Base-by-base conservation (phyloP, 2,888 invertebrate species). In the Melikaiella ostensackeni region DNA sequence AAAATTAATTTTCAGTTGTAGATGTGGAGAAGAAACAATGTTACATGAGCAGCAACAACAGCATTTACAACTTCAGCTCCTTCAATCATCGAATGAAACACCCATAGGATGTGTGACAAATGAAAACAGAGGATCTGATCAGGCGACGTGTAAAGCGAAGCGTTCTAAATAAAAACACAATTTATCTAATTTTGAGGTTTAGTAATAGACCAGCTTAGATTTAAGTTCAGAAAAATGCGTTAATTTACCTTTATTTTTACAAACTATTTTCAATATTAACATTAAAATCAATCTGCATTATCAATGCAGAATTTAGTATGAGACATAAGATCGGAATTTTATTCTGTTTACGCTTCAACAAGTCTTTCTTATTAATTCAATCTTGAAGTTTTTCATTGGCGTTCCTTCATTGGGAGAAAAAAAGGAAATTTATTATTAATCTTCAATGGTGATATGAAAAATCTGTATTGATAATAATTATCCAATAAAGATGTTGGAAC, bases 141-240 rank as follows among this genome's bases (percentile, higher is more conserved):
- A 70, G 33, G 70, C 30, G 50, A 55, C 50, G 50, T 70, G 70
- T 50, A 70, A 70, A 70, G 70, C 70, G 50, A 70, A 50, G 50
- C 27, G 70, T 46, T 70, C 30, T 50, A 50, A 70, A 19, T 70
- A 70, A 46, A 13, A 70, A 30, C n/a, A 64, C n/a, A 64, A 50
- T 33, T 70, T 33, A 55, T 21, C 30, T 70, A 70, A 50, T 46
- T 70, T 70, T 46, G 30, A 70, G 70, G 27, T 66, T 66, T 42
- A 55, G 59, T 27, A 5, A 59, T 59, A 59, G 27, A 24, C 57
- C 6, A 57, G 21, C 59, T 27, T 59, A 16, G 8, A 9, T 16
- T 42, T 16, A 64, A 64, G 13, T 42, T n/a, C 13, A 42, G 16
- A 64, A 42, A 27, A 42, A 64, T 16, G 2, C 21, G 9, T 59